phyloP scores from a whole-genome alignment of 2,888 invertebrate genomes.

The Falcaria lacertinaria region DNA sequence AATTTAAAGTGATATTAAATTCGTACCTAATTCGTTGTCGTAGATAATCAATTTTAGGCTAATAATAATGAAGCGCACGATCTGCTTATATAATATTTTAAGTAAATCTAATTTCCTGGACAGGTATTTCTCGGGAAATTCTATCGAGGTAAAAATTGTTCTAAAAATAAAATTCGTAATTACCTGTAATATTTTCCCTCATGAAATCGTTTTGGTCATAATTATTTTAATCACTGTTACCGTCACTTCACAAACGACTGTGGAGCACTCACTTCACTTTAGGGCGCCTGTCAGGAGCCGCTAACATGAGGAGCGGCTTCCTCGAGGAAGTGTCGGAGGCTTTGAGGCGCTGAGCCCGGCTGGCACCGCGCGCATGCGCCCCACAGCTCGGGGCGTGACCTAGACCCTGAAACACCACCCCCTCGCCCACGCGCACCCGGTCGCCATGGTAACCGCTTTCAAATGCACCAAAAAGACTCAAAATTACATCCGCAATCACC shows the following conservation, averaged over 20 bases:
- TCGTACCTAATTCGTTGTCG: no score
- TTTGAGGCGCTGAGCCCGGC: constrained; percentile 50
- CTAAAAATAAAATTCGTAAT: neutral
- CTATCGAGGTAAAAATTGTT: neutral
- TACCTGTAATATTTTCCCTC: neutral
- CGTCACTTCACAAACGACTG: neutral
- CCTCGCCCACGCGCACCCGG: constrained; percentile 60
- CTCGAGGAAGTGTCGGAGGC: constrained; percentile 48
- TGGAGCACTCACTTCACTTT: neutral
- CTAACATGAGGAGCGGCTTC: constrained; percentile 23
- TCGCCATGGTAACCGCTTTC: constrained; percentile 53
- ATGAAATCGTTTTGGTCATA: neutral
- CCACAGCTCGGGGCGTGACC: constrained; percentile 69
- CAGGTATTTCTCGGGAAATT: neutral
- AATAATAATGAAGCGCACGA: no score
- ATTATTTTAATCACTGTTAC: neutral
- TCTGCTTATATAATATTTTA: no score
- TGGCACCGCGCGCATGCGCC: constrained; percentile 60
- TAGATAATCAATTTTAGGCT: no score
- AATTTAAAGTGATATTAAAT: no score
- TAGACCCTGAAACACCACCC: constrained; percentile 77
- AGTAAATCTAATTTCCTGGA: no score
- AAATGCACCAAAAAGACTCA: constrained; percentile 33
- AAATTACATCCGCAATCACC: constrained; percentile 4
- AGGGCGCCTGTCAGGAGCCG: constrained; percentile 7